phyloP scores from a whole-genome alignment of 1,140 invertebrate genomes.

The Neodiprion virginianus region DNA sequence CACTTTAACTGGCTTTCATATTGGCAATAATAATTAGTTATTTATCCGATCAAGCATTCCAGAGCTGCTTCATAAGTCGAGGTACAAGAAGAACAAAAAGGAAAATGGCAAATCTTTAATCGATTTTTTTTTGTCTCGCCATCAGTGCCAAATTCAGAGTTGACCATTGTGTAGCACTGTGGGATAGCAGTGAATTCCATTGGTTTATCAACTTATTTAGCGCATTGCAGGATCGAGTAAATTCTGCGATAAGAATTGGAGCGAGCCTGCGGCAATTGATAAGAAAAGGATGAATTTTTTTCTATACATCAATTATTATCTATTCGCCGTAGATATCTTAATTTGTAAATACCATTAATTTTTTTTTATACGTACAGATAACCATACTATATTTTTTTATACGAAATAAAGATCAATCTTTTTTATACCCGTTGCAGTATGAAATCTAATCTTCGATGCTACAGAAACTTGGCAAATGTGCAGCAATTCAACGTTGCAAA shows the following conservation, averaged over 20 bases:
- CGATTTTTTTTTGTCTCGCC: too few species aligned
- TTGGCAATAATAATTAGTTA: too few species aligned
- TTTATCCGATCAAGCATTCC: too few species aligned
- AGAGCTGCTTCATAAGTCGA: too few species aligned
- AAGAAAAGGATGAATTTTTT: background rate
- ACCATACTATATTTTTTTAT: background rate
- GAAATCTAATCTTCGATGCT: too few species aligned
- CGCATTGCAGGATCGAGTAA: background rate
- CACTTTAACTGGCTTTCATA: too few species aligned
- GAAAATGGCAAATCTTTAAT: too few species aligned
- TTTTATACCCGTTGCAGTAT: background rate
- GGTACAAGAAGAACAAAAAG: too few species aligned
- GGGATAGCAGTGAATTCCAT: too few species aligned
- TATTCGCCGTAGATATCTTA: background rate
- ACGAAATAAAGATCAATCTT: background rate
- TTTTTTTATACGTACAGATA: background rate
- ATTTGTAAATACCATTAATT: background rate
- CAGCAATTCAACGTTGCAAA: too few species aligned
- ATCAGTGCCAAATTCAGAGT: background rate
- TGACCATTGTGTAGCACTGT: too few species aligned
- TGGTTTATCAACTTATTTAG: background rate
- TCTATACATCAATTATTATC: background rate
- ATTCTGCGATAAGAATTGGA: background rate
- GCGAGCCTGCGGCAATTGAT: background rate
- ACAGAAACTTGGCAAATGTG: too few species aligned